phyloP scores from a whole-genome alignment of 1,140 invertebrate genomes.

The Sipha flava region DNA sequence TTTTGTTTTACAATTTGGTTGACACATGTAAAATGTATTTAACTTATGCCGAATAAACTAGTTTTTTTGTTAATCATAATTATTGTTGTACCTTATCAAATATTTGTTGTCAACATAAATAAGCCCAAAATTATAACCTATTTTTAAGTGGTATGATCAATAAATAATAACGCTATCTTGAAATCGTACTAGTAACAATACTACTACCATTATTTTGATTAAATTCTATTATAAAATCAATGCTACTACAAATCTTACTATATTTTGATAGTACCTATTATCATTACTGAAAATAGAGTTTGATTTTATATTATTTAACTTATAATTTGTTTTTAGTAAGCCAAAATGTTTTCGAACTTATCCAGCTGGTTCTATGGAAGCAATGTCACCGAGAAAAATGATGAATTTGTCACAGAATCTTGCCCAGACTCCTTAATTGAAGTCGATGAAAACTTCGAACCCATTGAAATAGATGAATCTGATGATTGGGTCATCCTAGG shows the following conservation, averaged over 20 bases:
- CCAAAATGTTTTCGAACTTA: slow-evolving; percentile 26
- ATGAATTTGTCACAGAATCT: background rate
- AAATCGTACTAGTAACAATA: too few species aligned
- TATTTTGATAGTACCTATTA: background rate
- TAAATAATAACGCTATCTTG: background rate
- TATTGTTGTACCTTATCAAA: background rate
- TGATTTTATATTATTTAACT: background rate
- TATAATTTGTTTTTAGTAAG: background rate
- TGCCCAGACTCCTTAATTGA: slow-evolving; percentile 18
- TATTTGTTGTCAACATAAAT: background rate
- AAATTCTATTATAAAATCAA: too few species aligned
- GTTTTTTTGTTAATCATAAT: background rate
- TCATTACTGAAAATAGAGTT: background rate
- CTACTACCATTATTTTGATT: too few species aligned
- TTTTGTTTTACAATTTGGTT: background rate
- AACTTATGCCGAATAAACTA: background rate
- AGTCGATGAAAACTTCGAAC: slow-evolving; percentile 15
- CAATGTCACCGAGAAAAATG: background rate
- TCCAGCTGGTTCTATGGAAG: slow-evolving; percentile 29
- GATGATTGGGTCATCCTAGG: slow-evolving; percentile 24
- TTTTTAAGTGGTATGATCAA: background rate
- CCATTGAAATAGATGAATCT: slow-evolving; percentile 4
- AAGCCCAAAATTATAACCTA: background rate
- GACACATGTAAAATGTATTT: background rate
- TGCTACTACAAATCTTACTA: too few species aligned